Evolutionary conservation across 2,888 invertebrate genomes (phyloP).

Genomic region (Apodemia duryi): DNA sequence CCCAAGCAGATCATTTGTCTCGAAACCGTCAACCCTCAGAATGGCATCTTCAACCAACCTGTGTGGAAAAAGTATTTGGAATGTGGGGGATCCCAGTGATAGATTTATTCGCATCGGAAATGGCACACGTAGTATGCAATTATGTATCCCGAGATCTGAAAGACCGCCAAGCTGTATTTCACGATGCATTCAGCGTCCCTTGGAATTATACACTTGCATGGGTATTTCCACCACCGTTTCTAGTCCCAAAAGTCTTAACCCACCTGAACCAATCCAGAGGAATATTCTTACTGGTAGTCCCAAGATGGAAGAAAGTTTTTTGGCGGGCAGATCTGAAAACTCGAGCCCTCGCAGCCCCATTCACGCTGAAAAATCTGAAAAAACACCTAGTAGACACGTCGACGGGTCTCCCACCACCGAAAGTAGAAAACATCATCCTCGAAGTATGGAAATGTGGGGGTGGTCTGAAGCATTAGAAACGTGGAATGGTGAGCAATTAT

Average conservation of each 20-base stretch:
- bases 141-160: conserved; percentile 21
- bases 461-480: conserved; percentile 23
- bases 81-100: conserved; percentile 21
- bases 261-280: conserved; percentile 28
- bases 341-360: conserved; percentile 25
- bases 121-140: conserved; percentile 16
- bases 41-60: conserved; percentile 19
- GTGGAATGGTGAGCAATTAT: conserved; percentile 15
- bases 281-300: conserved; percentile 13
- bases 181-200: conserved; percentile 20
- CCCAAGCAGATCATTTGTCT: background rate
- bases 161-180: conserved; percentile 18
- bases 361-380: conserved; percentile 21
- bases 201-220: conserved; percentile 28
- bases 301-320: conserved; percentile 18
- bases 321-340: conserved; percentile 22
- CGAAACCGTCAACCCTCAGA: conserved; percentile 17
- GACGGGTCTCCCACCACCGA: conserved; percentile 24
- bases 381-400: conserved; percentile 26
- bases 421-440: conserved; percentile 24
- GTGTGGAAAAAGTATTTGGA: conserved; percentile 17
- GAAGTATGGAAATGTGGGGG: conserved; percentile 32
- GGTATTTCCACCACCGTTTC: conserved; percentile 29
- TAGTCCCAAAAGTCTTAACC: conserved; percentile 30
- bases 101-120: conserved; percentile 30